phyloP scores from a whole-genome alignment of 2,888 invertebrate genomes.

The Tillus elongatus region DNA sequence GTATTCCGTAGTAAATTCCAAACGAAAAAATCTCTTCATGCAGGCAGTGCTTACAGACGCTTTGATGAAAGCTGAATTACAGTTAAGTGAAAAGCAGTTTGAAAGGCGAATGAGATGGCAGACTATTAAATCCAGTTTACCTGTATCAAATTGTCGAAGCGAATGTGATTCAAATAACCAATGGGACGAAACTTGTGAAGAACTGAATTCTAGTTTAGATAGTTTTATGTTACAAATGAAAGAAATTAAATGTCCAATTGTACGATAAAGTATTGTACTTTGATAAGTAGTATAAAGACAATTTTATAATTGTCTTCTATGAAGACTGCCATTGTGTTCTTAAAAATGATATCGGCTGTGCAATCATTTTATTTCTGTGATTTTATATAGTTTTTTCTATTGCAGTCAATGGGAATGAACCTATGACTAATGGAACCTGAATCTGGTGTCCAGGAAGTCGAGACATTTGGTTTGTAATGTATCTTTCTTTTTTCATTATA shows the following conservation, averaged over 20 bases:
- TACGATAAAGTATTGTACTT: constrained; percentile 40
- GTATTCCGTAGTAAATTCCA: constrained; percentile 47
- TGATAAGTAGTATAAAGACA: no score
- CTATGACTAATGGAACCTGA: constrained; percentile 18
- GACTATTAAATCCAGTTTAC: constrained; percentile 26
- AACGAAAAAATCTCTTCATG: constrained; percentile 52
- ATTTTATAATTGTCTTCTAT: no score
- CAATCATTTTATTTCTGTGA: constrained; percentile 23
- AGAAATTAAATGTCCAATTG: constrained; percentile 44
- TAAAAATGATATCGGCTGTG: not conserved
- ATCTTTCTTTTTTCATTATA: constrained; percentile 25
- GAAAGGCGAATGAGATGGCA: constrained; percentile 53
- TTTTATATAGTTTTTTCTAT: constrained; percentile 41
- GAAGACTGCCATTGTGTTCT: constrained; percentile 24
- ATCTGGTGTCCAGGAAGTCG: constrained; percentile 20
- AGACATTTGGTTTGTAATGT: constrained; percentile 38
- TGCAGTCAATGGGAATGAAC: constrained; percentile 35
- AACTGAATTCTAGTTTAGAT: constrained; percentile 52
- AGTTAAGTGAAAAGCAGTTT: constrained; percentile 53
- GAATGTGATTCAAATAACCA: constrained; percentile 16
- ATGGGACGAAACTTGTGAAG: constrained; percentile 40
- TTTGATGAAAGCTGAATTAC: constrained; percentile 50
- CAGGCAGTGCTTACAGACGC: constrained; percentile 57
- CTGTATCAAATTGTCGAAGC: constrained; percentile 7
- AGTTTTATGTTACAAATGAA: constrained; percentile 57